These are phyloP conservation scores for Cryptoprocta ferox DNA, from an alignment of 2,797 vertebrate species.

Conservation along the genomic window DNA sequence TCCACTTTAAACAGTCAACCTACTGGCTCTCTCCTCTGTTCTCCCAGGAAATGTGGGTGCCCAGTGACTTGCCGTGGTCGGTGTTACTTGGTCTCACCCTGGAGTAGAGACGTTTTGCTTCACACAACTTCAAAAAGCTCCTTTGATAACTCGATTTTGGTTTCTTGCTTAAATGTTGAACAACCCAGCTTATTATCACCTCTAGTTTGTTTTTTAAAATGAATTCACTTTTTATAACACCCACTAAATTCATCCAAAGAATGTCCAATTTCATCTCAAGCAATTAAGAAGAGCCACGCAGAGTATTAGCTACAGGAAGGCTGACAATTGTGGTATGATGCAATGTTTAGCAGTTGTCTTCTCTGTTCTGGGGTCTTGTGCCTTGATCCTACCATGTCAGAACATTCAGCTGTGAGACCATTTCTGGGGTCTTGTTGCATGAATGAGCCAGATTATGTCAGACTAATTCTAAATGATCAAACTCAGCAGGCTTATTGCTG, in stretches of 20 bases:
- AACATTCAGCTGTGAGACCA: neutral
- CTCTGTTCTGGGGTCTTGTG: neutral
- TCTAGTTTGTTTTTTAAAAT: constrained; percentile 58
- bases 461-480: neutral
- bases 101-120: constrained; percentile 42
- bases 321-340: neutral
- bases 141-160: constrained; percentile 64
- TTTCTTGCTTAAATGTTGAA: constrained; percentile 53
- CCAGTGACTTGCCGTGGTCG: neutral
- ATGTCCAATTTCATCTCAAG: neutral
- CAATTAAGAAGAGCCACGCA: neutral
- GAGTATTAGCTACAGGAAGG: neutral
- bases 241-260: constrained; percentile 21
- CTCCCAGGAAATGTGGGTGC: neutral
- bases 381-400: neutral
- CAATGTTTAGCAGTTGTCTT: neutral
- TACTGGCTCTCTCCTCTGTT: constrained; percentile 50
- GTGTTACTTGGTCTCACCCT: constrained; percentile 23
- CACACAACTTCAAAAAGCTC: constrained; percentile 61
- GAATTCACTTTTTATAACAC: constrained; percentile 34
- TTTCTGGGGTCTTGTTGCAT: neutral
- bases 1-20: constrained; percentile 64
- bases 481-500: neutral
- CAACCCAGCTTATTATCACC: constrained; percentile 67
- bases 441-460: neutral